Conservation (phyloP, 2,113 vertebrate species). For the Silurus meridionalis region DNA sequence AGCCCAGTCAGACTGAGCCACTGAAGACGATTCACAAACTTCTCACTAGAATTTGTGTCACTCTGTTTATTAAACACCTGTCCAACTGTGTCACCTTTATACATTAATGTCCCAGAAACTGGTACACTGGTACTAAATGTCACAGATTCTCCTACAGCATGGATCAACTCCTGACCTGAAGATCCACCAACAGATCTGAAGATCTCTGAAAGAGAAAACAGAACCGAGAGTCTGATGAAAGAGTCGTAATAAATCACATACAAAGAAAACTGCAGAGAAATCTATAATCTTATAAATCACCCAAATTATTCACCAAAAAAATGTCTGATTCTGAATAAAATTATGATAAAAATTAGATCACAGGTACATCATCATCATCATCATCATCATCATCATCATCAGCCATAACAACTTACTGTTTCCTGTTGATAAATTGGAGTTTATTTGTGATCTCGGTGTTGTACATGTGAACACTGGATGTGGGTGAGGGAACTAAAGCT, state of each 20-base stretch:
- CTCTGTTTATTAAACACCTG: background rate
- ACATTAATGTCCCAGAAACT: background rate
- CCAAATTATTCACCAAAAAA: too few species aligned
- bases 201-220: slow-evolving; percentile 13
- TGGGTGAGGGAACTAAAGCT: too few species aligned
- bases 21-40: slow-evolving; percentile 23
- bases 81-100: background rate
- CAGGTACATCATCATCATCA: too few species aligned
- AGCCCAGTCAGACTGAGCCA: slow-evolving; percentile 6
- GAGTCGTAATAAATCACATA: background rate
- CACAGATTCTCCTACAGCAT: slow-evolving; percentile 19
- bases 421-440: too few species aligned
- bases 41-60: background rate
- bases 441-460: too few species aligned
- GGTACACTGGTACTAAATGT: background rate
- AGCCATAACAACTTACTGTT: too few species aligned
- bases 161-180: slow-evolving; percentile 1
- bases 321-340: too few species aligned
- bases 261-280: too few species aligned
- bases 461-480: too few species aligned
- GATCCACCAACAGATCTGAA: slow-evolving; percentile 4
- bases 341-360: too few species aligned
- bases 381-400: too few species aligned
- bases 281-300: too few species aligned
- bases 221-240: background rate